A percentile compares a stretch with the other conserved stretches of the same genome.
Evolutionary conservation across 2,888 invertebrate genomes (phyloP).

Genomic region (Argyra leucocephala): DNA sequence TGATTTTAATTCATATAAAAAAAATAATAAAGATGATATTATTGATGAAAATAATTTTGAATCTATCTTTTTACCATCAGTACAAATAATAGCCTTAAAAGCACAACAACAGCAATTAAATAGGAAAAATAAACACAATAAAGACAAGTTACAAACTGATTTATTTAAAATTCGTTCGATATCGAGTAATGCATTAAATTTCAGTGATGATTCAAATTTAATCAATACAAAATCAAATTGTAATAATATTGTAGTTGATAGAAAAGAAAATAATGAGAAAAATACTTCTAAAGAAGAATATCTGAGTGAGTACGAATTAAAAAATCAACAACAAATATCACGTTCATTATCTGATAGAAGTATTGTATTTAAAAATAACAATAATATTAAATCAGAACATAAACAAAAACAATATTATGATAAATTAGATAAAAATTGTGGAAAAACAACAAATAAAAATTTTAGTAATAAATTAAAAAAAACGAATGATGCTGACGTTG

Average conservation of each 20-base stretch:
- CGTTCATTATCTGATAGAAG: background rate
- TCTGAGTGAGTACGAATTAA: background rate
- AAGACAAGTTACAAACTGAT: background rate
- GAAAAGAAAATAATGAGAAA: background rate
- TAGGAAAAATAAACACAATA: background rate
- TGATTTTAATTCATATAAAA: background rate
- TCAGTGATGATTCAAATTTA: background rate
- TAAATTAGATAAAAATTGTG: background rate
- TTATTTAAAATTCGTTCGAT: background rate
- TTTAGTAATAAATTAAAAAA: background rate
- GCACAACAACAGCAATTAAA: background rate
- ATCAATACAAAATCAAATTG: background rate
- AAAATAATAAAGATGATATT: background rate
- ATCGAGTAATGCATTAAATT: background rate
- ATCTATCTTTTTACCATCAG: background rate
- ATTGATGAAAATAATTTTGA: background rate
- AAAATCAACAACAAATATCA: slow-evolving; percentile 2
- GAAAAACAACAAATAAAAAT: background rate
- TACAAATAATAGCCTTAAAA: background rate
- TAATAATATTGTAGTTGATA: background rate
- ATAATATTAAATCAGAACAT: background rate
- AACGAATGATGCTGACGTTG: background rate
- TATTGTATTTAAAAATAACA: background rate
- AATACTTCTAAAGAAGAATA: background rate
- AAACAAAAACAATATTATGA: background rate